These are phyloP conservation scores for Drosophila barbarae DNA, from an alignment of 2,888 invertebrate genomes.

Conservation along the genomic window DNA sequence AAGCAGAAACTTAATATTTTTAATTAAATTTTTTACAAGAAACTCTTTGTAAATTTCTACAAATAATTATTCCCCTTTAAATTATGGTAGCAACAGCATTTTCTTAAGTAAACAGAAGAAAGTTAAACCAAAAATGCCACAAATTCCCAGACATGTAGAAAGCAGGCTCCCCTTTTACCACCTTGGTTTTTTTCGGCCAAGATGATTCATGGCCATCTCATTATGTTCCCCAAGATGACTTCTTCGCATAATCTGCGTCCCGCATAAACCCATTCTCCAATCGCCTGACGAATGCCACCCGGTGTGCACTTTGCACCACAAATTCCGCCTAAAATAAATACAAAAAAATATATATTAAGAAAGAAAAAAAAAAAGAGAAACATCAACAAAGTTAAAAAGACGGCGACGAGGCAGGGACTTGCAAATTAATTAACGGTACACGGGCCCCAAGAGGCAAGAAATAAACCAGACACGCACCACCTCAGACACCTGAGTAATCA, in stretches of 20 bases:
- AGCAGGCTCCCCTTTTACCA: not conserved
- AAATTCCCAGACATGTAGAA: conserved; percentile 5
- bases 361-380: conserved; percentile 11
- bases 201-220: conserved; percentile 6
- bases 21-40: too few species aligned
- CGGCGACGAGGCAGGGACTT: conserved; percentile 36
- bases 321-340: conserved; percentile 41
- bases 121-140: conserved; percentile 1
- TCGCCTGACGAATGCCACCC: conserved; percentile 42
- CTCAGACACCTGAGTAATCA: conserved; percentile 70
- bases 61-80: not conserved
- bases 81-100: not conserved
- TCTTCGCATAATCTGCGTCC: conserved; percentile 17
- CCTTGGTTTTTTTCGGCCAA: not conserved
- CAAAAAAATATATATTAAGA: not conserved
- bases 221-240: not conserved
- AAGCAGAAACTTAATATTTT: too few species aligned
- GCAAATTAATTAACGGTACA: conserved; percentile 74
- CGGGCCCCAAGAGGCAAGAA: conserved; percentile 31
- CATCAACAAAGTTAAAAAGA: conserved; percentile 24
- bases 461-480: conserved; percentile 37
- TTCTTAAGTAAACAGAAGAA: not conserved
- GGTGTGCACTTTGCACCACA: conserved; percentile 41
- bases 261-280: conserved; percentile 23
- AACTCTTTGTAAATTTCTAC: too few species aligned